Conservation (phyloP, 2,797 vertebrate species). For the Acipenser oxyrinchus region DNA sequence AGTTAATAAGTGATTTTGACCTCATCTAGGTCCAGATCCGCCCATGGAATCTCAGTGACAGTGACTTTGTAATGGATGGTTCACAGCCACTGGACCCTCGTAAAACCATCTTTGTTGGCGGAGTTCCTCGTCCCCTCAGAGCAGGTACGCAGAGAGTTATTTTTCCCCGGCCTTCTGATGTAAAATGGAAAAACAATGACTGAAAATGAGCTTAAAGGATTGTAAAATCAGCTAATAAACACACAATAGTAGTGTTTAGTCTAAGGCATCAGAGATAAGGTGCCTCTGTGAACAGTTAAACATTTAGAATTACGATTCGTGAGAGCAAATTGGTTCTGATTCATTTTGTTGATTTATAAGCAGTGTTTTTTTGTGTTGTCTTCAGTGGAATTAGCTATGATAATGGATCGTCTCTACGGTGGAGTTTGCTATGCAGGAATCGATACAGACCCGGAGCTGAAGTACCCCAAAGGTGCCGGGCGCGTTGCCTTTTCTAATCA, state of each 20-base stretch:
- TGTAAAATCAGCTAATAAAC: no score
- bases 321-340: no score
- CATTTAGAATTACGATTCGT: no score
- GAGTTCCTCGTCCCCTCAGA: conserved; percentile 89
- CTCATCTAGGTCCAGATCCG: conserved; percentile 85
- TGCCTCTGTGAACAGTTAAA: no score
- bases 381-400: conserved; percentile 93
- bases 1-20: no score
- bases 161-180: no score
- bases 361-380: no score
- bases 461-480: conserved; percentile 95
- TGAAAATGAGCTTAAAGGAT: no score
- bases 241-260: not conserved
- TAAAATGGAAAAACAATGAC: no score
- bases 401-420: conserved; percentile 96
- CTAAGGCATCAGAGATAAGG: not conserved
- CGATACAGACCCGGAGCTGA: conserved; percentile 93
- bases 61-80: conserved; percentile 97
- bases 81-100: conserved; percentile 96
- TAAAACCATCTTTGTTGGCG: conserved; percentile 98
- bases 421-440: conserved; percentile 96
- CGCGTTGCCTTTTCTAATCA: conserved; percentile 98
- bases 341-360: no score
- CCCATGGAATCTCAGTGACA: conserved; percentile 96
- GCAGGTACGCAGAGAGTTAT: conserved; percentile 66